Evolutionary conservation across 2,888 invertebrate species (phyloP), one percentile per base, ranked within the genome.

Genomic region (Drosophila suboccidentalis): DNA sequence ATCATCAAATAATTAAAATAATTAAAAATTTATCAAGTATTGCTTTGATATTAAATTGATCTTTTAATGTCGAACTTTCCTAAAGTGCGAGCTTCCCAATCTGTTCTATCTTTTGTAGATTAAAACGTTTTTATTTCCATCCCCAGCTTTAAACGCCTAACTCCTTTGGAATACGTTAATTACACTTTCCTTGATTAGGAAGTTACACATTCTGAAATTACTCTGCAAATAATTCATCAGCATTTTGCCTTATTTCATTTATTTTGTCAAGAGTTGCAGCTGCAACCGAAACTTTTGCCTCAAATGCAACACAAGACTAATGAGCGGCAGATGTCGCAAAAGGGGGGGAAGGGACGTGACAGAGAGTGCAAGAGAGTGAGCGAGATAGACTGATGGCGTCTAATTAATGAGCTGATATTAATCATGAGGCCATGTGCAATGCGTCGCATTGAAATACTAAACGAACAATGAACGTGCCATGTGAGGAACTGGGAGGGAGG

Each of bases 371-470:
- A n/a, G 1, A 17, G 5, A 3, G 29, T 26, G 17, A 49, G 22
- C 26, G 19, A 38, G 43, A 54, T n/a, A 17, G 46, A 34, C 53
- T 13, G 17, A 34, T 36, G 38, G 39, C 44, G 75, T 39, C 71
- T 84, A 84, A 83, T 84, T 87, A 83, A 83, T 81, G 84, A 68
- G 62, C 43, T 65, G 68, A 69, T 81, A 81, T 87, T 83, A 83
- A 87, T 83, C 77, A 87, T 64, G 74, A 46, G 59, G 47, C 63
- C 62, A 79, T 53, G 73, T 71, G 65, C 59, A 64, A 69, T 53
- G 60, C 15, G 51, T 39, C 34, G 51, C 64, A 59, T 66, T 44
- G 62, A 69, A 81, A 71, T 74, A 59, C 47, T 50, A 67, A 68
- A 51, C 59, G 71, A 78, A 81, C 71, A 75, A 70, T 63, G 57